These are phyloP conservation scores for Callionymus lyra DNA, from an alignment of 2,113 vertebrate species.

Conservation along the genomic window DNA sequence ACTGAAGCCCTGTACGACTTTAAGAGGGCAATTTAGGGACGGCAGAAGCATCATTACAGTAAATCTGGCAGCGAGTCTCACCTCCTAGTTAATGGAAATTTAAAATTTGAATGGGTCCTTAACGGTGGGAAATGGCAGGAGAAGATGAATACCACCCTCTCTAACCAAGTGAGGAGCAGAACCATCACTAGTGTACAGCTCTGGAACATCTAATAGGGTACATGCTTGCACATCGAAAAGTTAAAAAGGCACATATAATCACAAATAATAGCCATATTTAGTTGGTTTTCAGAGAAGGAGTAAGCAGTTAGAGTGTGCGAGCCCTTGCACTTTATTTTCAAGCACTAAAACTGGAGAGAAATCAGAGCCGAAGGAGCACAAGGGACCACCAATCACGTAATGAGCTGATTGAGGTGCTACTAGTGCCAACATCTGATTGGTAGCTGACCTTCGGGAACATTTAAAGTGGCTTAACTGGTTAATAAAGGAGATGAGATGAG, in stretches of 20 bases:
- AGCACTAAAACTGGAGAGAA: conserved; percentile 6
- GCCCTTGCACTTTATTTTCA: no score
- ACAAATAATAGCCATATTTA: conserved; percentile 23
- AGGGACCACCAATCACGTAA: conserved; percentile 45
- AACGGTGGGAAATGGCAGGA: conserved; percentile 9
- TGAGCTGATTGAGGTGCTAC: conserved; percentile 37
- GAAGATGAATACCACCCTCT: conserved; percentile 4
- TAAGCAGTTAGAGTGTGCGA: no score
- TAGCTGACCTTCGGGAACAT: conserved; percentile 34
- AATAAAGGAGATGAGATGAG: conserved; percentile 24
- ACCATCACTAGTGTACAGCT: conserved; percentile 12
- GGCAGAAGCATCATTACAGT: conserved; percentile 4
- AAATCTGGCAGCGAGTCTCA: not conserved
- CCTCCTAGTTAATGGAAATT: conserved; percentile 7
- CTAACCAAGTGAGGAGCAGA: conserved; percentile 16
- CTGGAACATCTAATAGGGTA: conserved; percentile 18
- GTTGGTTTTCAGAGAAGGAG: no score
- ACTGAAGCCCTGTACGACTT: not conserved
- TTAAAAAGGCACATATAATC: conserved; percentile 21
- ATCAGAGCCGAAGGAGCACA: conserved; percentile 16
- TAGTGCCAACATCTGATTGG: conserved; percentile 29
- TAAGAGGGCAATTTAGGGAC: not conserved
- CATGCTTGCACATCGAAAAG: conserved; percentile 22
- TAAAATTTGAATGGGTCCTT: conserved; percentile 9
- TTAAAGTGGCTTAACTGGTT: conserved; percentile 26